Percentiles rank a stretch among this genome's conserved stretches.
Evolutionary conservation across 1,140 invertebrate species (phyloP).

Genomic region (Acarapis woodi): DNA sequence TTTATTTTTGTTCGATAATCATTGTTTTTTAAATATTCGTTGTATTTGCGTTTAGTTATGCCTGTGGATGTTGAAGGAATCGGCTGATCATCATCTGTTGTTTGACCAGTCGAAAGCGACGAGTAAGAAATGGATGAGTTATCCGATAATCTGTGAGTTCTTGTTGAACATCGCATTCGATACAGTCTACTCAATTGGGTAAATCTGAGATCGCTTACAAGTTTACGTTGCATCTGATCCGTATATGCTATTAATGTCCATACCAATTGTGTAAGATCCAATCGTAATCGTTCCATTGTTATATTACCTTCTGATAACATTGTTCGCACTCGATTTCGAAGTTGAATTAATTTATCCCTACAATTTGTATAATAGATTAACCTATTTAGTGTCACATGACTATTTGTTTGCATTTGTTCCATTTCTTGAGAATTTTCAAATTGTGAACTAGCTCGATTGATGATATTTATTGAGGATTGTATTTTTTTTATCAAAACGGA

Average conservation of each 20-base stretch:
- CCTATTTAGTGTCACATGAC: too few species aligned
- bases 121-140: not conserved
- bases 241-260: too few species aligned
- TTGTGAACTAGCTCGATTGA: too few species aligned
- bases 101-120: not conserved
- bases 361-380: too few species aligned
- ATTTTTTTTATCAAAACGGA: too few species aligned
- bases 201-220: slow-evolving; percentile 4
- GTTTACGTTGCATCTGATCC: slow-evolving; percentile 7
- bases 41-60: not conserved
- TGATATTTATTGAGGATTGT: too few species aligned
- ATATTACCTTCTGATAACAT: too few species aligned
- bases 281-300: not conserved
- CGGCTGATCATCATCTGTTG: not conserved
- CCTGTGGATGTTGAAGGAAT: not conserved
- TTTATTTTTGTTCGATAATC: not conserved
- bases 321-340: too few species aligned
- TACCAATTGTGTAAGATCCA: too few species aligned
- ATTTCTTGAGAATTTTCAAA: too few species aligned
- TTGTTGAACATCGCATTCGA: not conserved
- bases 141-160: not conserved
- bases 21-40: not conserved
- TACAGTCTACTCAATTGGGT: not conserved
- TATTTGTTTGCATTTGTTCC: too few species aligned
- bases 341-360: too few species aligned